A percentile compares a stretch with the other conserved stretches of the same genome.
Evolutionary conservation across 2,888 invertebrate genomes (phyloP).

Genomic region (Stenichneumon culpator): DNA sequence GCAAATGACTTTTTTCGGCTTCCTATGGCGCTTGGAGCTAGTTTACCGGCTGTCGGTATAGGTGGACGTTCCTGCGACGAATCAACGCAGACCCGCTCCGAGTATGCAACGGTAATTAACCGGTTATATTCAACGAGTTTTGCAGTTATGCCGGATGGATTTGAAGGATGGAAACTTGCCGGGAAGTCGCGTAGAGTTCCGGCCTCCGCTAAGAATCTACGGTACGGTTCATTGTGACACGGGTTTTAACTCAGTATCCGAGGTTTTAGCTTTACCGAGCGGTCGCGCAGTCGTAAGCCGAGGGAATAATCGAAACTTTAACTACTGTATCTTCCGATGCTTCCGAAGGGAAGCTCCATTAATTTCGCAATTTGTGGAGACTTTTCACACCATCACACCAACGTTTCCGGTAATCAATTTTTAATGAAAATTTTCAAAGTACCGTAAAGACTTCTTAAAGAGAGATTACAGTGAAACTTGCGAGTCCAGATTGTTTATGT

Average conservation of each 20-base stretch:
- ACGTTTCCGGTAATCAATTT: background rate
- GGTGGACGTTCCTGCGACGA: background rate
- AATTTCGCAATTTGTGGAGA: background rate
- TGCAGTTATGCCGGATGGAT: slow-evolving; percentile 18
- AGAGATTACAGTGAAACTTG: background rate
- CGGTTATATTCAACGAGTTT: slow-evolving; percentile 17
- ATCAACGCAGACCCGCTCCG: background rate
- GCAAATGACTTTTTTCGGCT: slow-evolving; percentile 43
- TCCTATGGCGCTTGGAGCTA: slow-evolving; percentile 19
- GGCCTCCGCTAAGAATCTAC: background rate
- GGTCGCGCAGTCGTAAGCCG: background rate
- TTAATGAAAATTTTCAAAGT: background rate
- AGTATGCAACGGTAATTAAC: slow-evolving; percentile 36
- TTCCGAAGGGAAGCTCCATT: background rate
- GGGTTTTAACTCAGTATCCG: background rate
- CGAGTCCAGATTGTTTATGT: background rate
- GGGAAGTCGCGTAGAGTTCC: slow-evolving; percentile 26
- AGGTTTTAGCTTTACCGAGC: background rate
- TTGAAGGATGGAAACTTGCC: slow-evolving; percentile 35
- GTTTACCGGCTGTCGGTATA: slow-evolving; percentile 17
- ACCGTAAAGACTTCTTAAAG: background rate
- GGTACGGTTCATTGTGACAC: background rate
- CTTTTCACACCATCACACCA: background rate
- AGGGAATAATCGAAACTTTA: slow-evolving; percentile 3
- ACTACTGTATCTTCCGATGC: background rate